phyloP scores from a whole-genome alignment of 1,140 invertebrate species.

The Lepidurus couesii region DNA sequence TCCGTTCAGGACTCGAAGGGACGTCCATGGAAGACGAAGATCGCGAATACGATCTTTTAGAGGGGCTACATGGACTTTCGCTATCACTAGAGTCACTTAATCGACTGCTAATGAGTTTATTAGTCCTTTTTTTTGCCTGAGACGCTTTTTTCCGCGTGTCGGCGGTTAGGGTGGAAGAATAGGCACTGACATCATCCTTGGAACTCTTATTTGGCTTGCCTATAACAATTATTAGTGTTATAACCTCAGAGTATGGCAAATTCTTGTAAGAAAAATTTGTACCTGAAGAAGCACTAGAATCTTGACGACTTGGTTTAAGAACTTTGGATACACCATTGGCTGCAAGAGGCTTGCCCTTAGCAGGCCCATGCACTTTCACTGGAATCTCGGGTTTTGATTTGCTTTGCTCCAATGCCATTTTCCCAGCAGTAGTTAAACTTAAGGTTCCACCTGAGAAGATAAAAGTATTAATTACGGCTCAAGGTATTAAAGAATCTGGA shows the following conservation, averaged over 20 bases:
- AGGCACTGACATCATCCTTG: conserved; percentile 2
- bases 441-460: neutral
- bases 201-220: neutral
- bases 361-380: neutral
- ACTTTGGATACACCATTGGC: neutral
- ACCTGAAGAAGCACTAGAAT: neutral
- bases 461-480: neutral
- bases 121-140: neutral
- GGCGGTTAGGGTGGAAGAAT: neutral
- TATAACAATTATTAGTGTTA: neutral
- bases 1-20: neutral
- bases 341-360: neutral
- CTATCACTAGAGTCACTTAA: conserved; percentile 1
- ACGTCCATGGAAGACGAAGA: neutral
- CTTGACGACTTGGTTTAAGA: neutral
- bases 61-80: conserved; percentile 4
- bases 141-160: neutral
- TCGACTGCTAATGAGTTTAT: neutral
- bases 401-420: neutral
- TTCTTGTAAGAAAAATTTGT: neutral
- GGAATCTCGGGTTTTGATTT: neutral
- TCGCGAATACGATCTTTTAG: neutral
- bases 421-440: neutral
- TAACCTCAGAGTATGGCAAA: neutral
- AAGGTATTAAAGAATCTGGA: too few relatives aligned